Percentiles rank a stretch among this genome's conserved stretches.
Evolutionary conservation across 2,113 vertebrate species (phyloP).

Genomic region (Muntiacus reevesi): DNA sequence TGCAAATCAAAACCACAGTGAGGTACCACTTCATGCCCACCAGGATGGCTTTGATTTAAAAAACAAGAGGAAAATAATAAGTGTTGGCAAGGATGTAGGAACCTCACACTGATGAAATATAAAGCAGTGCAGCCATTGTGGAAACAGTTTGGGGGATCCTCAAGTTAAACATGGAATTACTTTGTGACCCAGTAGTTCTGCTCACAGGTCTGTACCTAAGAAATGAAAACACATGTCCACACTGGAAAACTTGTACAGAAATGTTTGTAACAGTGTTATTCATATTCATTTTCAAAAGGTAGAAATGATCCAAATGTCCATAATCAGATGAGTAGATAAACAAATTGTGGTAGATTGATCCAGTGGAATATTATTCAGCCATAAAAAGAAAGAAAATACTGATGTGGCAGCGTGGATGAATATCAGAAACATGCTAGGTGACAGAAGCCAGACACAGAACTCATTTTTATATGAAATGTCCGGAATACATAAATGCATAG

Average conservation of each 20-base stretch:
- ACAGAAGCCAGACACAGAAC: background rate
- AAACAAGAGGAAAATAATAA: background rate
- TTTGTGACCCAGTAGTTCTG: rapidly evolving
- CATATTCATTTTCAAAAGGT: background rate
- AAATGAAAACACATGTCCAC: background rate
- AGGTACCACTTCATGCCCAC: background rate
- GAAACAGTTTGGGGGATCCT: background rate
- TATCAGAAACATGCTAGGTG: background rate
- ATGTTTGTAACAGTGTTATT: background rate
- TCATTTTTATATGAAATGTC: background rate
- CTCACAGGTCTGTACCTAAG: too few relatives aligned
- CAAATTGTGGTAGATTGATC: rapidly evolving
- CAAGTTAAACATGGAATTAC: background rate
- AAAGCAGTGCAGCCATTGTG: background rate
- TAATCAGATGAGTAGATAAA: background rate
- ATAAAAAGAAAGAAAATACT: background rate
- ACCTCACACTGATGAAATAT: background rate
- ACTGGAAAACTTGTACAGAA: background rate
- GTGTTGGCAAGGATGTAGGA: background rate
- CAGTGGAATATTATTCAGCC: background rate
- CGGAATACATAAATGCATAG: background rate
- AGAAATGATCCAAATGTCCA: background rate
- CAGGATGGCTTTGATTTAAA: background rate
- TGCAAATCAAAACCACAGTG: background rate
- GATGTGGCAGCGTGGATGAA: rapidly evolving